A percentile compares a stretch with the other conserved stretches of the same genome.
Evolutionary conservation across 2,888 invertebrate species (phyloP).

Genomic region (Protonemura montana): DNA sequence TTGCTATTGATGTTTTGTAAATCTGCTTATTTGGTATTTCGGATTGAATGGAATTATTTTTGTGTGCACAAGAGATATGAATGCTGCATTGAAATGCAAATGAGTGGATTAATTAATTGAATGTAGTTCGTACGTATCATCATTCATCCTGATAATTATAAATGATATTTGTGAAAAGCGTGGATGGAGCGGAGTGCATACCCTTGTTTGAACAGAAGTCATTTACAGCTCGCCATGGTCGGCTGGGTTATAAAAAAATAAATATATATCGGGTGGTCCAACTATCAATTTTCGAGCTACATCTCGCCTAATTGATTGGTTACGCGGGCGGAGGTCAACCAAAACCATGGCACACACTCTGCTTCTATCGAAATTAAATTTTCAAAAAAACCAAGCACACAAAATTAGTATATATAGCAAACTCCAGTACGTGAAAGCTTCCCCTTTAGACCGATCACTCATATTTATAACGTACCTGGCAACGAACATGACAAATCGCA

Average conservation of each 20-base stretch:
- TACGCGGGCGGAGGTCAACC: background rate
- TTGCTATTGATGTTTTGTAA: slow-evolving; percentile 13
- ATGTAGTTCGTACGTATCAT: background rate
- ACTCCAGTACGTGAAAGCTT: background rate
- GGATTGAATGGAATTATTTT: background rate
- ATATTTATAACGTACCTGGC: background rate
- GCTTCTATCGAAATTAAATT: background rate
- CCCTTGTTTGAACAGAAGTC: slow-evolving; percentile 1
- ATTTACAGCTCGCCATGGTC: background rate
- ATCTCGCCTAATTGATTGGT: background rate
- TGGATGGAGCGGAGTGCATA: background rate
- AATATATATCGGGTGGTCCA: background rate
- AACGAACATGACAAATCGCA: background rate
- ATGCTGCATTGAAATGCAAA: slow-evolving; percentile 12
- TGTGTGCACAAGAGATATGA: background rate
- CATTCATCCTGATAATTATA: slow-evolving; percentile 12
- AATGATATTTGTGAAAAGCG: background rate
- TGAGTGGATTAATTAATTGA: slow-evolving; percentile 12
- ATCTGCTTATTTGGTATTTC: background rate
- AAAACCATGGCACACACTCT: background rate
- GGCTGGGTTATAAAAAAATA: background rate
- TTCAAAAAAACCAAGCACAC: background rate
- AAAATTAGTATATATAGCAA: background rate
- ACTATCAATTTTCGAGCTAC: background rate
- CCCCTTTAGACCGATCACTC: background rate